Conservation (phyloP, 2,888 invertebrate species). For the Cecidostiba fungosa region DNA sequence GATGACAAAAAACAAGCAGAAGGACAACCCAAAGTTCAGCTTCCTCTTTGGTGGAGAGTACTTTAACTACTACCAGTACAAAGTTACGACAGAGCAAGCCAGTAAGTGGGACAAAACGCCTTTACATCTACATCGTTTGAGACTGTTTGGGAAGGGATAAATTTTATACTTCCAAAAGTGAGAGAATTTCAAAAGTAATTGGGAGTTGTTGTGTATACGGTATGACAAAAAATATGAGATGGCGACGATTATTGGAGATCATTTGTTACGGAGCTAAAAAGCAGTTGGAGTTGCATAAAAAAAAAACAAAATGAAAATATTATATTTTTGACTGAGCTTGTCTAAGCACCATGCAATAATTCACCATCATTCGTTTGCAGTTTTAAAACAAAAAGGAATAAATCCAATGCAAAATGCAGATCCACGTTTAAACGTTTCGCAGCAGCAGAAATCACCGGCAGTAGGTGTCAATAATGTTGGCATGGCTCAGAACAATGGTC, state of each 20-base stretch:
- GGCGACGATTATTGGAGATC: constrained; percentile 60
- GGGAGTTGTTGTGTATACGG: constrained; percentile 57
- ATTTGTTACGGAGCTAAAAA: constrained; percentile 56
- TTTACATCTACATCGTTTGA: constrained; percentile 64
- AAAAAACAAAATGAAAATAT: constrained; percentile 52
- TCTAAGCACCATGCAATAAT: constrained; percentile 64
- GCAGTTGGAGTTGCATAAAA: constrained; percentile 62
- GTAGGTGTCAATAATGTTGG: constrained; percentile 80
- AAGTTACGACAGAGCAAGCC: constrained; percentile 97
- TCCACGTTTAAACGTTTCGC: constrained; percentile 80
- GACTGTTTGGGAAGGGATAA: constrained; percentile 64
- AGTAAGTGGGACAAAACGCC: constrained; percentile 84
- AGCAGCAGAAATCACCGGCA: constrained; percentile 75
- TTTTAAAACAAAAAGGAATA: constrained; percentile 87
- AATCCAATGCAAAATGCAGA: constrained; percentile 80
- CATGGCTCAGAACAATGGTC: constrained; percentile 80
- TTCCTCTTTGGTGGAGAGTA: constrained; percentile 98
- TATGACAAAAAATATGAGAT: constrained; percentile 56
- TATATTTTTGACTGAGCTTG: constrained; percentile 61
- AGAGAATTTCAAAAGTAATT: constrained; percentile 59
- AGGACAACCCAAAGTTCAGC: constrained; percentile 98
- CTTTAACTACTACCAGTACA: constrained; percentile 98
- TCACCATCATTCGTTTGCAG: constrained; percentile 82
- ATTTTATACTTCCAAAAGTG: constrained; percentile 52
- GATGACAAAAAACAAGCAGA: constrained; percentile 99